Evolutionary conservation across 2,113 vertebrate species (phyloP), one percentile per base, ranked within the genome.

Genomic region (Dendropsophus ebraccatus): DNA sequence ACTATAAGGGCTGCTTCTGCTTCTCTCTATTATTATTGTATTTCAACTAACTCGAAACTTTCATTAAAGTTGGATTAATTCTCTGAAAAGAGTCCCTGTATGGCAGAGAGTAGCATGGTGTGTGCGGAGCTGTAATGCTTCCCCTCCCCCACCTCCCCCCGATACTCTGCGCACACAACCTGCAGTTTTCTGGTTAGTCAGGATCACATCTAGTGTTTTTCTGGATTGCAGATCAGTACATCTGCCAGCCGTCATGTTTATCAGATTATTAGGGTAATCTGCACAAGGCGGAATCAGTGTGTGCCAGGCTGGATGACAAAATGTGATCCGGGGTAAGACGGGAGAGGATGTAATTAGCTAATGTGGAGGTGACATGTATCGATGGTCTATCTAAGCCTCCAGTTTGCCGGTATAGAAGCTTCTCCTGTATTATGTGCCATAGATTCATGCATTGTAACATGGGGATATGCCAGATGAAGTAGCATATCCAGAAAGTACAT

Each of bases 21-120:
- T 83, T 58, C 58, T 74, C 30, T 23, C 30, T 32, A 23, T 83
- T 91, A 88, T 88, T 87, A 90, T 88, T 89, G 74, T 84, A 87
- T 90, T 88, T 83, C 86, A 85, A 83, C 86, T 90, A 91, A 88
- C 89, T 81, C 89, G 87, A 74, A 84, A 41, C 8, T 65, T 90
- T 85, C 89, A 90, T 90, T 91, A 90, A 90, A 87, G 88, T 85
- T 58, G 83, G 87, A 89, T 90, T 91, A 89, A 79, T 90, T 81
- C 89, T 88, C 81, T 89, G 87, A 87, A 75, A 70, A 90, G 88
- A 86, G 35, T 89, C 89, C 0, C 81, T 89, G 86, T 88, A 87
- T 88, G 52, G 87, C 67, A 2, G 16, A 72, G 47, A 16, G 82
- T 21, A 23, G 28, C 69, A 32, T 70, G 32, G 10, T 13, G 13